These are phyloP conservation scores for Corythornis vintsioides DNA, from an alignment of 2,113 vertebrate species.

Conservation along the genomic window DNA sequence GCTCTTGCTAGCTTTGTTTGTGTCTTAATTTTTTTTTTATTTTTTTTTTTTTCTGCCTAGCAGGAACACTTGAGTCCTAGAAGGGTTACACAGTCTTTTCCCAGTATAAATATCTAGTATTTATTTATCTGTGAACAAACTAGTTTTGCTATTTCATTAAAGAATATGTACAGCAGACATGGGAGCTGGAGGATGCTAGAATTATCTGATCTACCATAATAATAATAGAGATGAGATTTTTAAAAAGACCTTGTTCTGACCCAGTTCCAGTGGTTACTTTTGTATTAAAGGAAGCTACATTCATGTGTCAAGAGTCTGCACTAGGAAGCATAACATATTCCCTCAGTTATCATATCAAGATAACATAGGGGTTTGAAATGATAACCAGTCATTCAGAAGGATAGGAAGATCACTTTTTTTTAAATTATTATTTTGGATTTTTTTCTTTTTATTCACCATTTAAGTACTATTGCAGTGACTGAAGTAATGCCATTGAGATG, in stretches of 20 bases:
- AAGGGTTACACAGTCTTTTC: background rate
- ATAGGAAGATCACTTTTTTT: background rate
- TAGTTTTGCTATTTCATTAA: background rate
- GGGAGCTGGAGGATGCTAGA: background rate
- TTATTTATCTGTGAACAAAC: constrained; percentile 3
- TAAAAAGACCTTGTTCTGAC: background rate
- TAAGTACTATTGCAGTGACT: background rate
- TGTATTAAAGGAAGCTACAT: background rate
- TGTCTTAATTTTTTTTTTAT: background rate
- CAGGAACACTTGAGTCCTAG: background rate
- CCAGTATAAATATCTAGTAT: background rate
- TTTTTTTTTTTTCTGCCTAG: background rate
- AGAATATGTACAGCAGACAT: background rate
- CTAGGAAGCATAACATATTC: background rate
- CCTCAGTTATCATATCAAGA: background rate
- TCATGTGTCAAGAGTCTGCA: background rate
- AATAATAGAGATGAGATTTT: background rate
- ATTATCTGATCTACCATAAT: background rate
- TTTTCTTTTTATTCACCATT: background rate
- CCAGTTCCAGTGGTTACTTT: background rate
- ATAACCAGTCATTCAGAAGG: background rate
- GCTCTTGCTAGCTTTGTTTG: constrained; percentile 18
- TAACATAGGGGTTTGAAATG: background rate
- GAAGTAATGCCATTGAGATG: background rate
- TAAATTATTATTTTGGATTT: no score